Base-by-base conservation (phyloP, 1,140 invertebrate genomes). In the Drosophila novamexicana region DNA sequence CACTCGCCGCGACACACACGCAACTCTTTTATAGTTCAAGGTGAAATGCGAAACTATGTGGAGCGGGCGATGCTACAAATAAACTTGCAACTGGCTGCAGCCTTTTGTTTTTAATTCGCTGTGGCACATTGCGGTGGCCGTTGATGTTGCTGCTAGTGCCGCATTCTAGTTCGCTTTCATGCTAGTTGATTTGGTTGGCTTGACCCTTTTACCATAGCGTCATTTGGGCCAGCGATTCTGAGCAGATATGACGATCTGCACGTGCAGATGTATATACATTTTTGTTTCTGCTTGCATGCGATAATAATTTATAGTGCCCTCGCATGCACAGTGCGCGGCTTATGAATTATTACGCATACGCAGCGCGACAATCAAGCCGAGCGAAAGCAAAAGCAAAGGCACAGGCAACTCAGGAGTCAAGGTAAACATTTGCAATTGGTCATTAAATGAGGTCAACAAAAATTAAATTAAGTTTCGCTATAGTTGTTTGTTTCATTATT, bases 301-400 rank as follows among this genome's bases (percentile, higher is more conserved):
- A 86, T 80, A 79, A 86, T 89, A 77, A 80, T 59, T 59, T 47
- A 47, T 75, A 59, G 70, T 65, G 83, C 68, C 86, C 79, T 88
- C 79, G 80, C 73, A 70, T 88, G 81, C 71, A 64, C 65, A 57
- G 73, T 74, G 68, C 75, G 58, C 39, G 69, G 64, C 66, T 72
- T 79, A 86, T 86, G 77, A 86, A 89, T 86, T 88, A 86, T 89
- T 86, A 86, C 79, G 84, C 89, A 86, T 86, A 86, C 83, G 83
- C 83, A 86, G 74, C 68, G 69, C 75, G 80, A 89, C 71, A 56
- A 63, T 62, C 57, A 69, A 36, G 65, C 42, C 49, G 22, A 14
- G 16, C 50, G 39, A 81, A 81, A 81, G 57, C 39, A 69, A 57
- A 75, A 68, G 72, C 47, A 32, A 37, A 47, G 49, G 40, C 6